Base-by-base conservation (phyloP, 2,888 invertebrate species). In the Parnassius smintheus region DNA sequence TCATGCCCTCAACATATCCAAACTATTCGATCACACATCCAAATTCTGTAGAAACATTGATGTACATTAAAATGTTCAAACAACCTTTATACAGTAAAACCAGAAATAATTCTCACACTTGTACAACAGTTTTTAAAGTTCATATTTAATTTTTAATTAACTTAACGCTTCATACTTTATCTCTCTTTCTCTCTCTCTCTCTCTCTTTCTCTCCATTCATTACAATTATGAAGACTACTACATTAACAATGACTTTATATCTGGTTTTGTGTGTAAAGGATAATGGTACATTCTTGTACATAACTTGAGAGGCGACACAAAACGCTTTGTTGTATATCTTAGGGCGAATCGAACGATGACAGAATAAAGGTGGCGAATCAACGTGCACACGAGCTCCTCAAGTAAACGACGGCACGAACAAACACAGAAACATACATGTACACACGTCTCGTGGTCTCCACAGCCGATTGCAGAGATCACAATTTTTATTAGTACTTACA, bases 291-390 rank as follows among this genome's bases (percentile, higher is more conserved):
- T 49, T 13, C 57, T 67, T 82, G 80, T 83, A 71, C 69, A 79
- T 78, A 80, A 77, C 77, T 78, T 71, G 73, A 70, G 66, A 68
- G 66, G 65, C 73, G 70, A 83, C 82, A 84, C 81, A 78, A 85
- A 77, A 78, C 79, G 76, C 78, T 80, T 83, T 63, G 76, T 86
- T 89, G 78, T 87, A 75, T 80, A 81, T 82, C 82, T 74, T 87
- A 87, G 87, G 96, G 95, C 75, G 96, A 96, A 91, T 96, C 98
- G 76, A 98, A 98, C 92, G 97, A 97, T 93, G 95, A 96, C 81
- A 96, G 98, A 93, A 98, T 98, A 95, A 95, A 96, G 88, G 96
- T 97, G 88, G 98, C 98, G 83, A 98, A 98, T 93, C 96, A 98
- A 92, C 95, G 98, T 81, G 98, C 98, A 85, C 97, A 97, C 93